Evolutionary conservation across 2,888 invertebrate genomes (phyloP).

Genomic region (Villa cingulata): DNA sequence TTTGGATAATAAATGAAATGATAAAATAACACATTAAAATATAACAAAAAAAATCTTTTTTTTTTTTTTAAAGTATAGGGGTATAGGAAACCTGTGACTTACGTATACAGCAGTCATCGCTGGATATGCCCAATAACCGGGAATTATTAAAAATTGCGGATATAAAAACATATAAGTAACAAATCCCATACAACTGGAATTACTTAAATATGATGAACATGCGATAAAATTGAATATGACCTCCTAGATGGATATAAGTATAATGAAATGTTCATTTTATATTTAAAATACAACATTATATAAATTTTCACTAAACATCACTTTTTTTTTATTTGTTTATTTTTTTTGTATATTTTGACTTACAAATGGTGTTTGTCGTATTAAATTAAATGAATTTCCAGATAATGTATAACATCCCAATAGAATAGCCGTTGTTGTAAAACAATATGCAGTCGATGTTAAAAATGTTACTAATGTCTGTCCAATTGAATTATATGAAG

Average conservation of each 20-base stretch:
- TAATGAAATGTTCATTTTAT: too few relatives aligned
- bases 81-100: slow-evolving; percentile 31
- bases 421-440: slow-evolving; percentile 61
- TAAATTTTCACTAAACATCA: background rate
- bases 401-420: slow-evolving; percentile 68
- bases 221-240: slow-evolving; percentile 64
- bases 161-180: slow-evolving; percentile 64
- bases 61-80: slow-evolving; percentile 18
- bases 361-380: slow-evolving; percentile 73
- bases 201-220: slow-evolving; percentile 62
- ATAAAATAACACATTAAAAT: too few relatives aligned
- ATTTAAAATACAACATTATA: too few relatives aligned
- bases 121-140: slow-evolving; percentile 73
- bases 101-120: slow-evolving; percentile 80
- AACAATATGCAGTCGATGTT: slow-evolving; percentile 66
- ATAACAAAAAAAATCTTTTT: too few relatives aligned
- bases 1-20: background rate
- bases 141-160: slow-evolving; percentile 55
- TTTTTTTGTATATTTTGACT: too few relatives aligned
- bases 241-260: too few relatives aligned
- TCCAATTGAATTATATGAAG: slow-evolving; percentile 59
- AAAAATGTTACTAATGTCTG: slow-evolving; percentile 67
- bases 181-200: slow-evolving; percentile 67
- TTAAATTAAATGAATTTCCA: slow-evolving; percentile 56
- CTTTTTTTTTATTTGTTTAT: background rate